Evolutionary conservation across 2,797 vertebrate species (phyloP), one percentile per base, ranked within the genome.

Genomic region (Meda fulgida): DNA sequence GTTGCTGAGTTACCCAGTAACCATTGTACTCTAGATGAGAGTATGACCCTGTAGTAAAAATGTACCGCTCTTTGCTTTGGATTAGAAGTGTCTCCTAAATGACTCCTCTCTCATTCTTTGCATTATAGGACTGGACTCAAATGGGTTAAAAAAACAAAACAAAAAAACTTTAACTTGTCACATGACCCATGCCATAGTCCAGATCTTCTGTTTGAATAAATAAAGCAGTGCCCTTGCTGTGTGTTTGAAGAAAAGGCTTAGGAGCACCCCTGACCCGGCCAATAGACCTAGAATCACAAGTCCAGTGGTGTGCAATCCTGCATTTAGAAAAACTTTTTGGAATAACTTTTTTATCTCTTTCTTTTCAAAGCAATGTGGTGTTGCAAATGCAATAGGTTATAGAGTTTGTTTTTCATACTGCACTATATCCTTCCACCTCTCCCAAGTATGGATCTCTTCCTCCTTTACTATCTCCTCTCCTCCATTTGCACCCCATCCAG

Each of bases 151-250:
- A 73, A 10, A 10, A 19, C 13, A n/a, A 34, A 51, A 19, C 1
- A 43, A n/a, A n/a, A n/a, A n/a, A n/a, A n/a, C n/a, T n/a, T n/a
- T 36, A 10, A 19, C 14, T 5, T 29, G 31, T 70, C 48, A 76
- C 9, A 1, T 46, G 13, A 48, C 23, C 69, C 69, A 40, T 73
- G 55, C 55, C 38, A 48, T 43, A 81, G 58, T 84, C 81, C 38
- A 87, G 77, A 81, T 77, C 70, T 87, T 53, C 46, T 31, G 79
- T 78, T 85, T 51, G 26, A 67, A 55, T 86, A 36, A 48, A 40
- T 40, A 11, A 67, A 46, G 19, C 3, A 48, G 51, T 53, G 53
- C 38, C 31, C 19, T 55, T 53, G 72, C 26, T 73, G 60, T 69
- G 48, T 65, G 34, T 66, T 36, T 36, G 73, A 19, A 43, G 31